Percentiles rank a stretch among this genome's conserved stretches.
Evolutionary conservation across 1,140 invertebrate genomes (phyloP).

Genomic region (Drosophila gunungcola): DNA sequence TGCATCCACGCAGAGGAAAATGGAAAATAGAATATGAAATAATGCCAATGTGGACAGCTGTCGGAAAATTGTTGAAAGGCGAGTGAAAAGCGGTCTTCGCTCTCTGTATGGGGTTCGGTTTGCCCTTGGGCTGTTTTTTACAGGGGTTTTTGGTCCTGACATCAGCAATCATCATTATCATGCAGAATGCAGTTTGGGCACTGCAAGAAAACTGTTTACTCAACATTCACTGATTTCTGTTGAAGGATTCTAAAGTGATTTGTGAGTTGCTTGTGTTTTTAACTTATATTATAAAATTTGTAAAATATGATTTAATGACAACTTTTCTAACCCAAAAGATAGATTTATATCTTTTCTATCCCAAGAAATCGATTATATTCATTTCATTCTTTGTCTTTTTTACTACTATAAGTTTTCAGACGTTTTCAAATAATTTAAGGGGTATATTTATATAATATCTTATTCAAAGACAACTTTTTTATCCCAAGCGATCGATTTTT

Average conservation of each 20-base stretch:
- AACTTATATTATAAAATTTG: no score
- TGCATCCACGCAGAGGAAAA: constrained; percentile 38
- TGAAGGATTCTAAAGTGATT: neutral
- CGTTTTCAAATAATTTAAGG: no score
- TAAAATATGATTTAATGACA: no score
- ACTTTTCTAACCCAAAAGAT: no score
- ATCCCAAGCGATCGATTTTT: neutral
- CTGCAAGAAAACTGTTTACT: constrained; percentile 7
- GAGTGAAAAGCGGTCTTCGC: constrained; percentile 72
- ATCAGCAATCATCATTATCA: constrained; percentile 54
- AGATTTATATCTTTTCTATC: no score
- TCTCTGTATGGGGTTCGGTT: constrained; percentile 31
- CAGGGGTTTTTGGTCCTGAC: constrained; percentile 34
- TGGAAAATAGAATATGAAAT: constrained; percentile 48
- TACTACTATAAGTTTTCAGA: no score
- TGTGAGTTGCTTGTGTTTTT: no score
- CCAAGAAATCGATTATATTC: no score
- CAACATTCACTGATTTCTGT: no score
- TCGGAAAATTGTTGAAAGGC: constrained; percentile 79
- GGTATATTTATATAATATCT: no score
- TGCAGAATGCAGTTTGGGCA: constrained; percentile 31
- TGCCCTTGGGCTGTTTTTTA: constrained; percentile 55
- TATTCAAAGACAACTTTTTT: no score
- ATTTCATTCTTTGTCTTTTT: no score
- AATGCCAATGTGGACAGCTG: constrained; percentile 80